Conservation (phyloP, 2,113 vertebrate species). For the Platysternon megacephalum region DNA sequence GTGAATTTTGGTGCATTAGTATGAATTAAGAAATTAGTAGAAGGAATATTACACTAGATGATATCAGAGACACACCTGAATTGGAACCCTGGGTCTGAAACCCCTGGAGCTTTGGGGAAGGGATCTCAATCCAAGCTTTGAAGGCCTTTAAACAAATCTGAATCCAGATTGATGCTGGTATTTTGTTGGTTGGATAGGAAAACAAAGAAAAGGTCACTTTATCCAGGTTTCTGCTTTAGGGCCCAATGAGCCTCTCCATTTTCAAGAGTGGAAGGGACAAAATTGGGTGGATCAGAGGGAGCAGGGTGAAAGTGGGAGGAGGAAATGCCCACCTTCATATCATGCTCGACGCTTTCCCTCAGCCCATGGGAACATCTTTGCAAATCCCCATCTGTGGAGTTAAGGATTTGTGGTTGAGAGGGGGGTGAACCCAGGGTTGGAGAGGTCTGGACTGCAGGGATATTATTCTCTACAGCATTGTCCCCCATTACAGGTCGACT, state of each 20-base stretch:
- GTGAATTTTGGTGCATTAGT: background rate
- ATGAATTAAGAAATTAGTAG: too few relatives aligned
- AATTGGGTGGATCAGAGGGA: background rate
- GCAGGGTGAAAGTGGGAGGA: background rate
- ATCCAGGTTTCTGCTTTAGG: background rate
- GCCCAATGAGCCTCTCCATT: background rate
- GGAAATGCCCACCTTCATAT: background rate
- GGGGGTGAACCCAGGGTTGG: background rate
- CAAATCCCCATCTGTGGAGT: background rate
- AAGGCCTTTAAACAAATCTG: background rate
- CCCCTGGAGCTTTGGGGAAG: background rate
- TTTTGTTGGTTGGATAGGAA: background rate
- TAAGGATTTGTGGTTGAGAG: background rate
- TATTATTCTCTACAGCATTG: background rate
- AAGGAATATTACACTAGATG: background rate
- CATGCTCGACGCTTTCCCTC: background rate
- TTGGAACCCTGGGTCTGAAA: background rate
- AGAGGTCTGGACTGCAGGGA: background rate
- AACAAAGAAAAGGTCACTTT: background rate
- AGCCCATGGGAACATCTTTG: background rate
- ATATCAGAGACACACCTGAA: background rate
- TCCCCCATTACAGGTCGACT: background rate
- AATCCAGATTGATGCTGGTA: background rate
- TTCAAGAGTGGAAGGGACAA: background rate
- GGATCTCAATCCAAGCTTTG: background rate